These are phyloP conservation scores for Choloepus hoffmanni DNA, from an alignment of 2,113 vertebrate genomes.

Conservation along the genomic window DNA sequence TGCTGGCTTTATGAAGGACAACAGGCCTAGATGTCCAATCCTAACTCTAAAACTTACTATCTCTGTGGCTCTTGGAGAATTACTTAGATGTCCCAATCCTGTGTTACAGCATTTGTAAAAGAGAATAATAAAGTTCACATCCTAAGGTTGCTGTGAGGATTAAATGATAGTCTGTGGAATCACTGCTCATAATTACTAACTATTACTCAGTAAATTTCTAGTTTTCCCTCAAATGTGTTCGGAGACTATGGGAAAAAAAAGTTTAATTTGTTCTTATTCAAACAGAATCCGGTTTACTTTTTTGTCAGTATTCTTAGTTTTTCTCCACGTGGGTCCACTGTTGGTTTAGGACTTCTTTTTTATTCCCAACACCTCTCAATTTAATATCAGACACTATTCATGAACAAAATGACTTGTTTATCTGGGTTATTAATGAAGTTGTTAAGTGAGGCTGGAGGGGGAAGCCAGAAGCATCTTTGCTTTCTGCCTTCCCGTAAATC, in stretches of 20 bases:
- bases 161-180: neutral
- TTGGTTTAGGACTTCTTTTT: conserved; percentile 19
- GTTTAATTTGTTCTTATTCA: neutral
- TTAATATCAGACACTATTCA: conserved; percentile 70
- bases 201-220: neutral
- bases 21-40: neutral
- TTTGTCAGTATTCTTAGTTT: neutral
- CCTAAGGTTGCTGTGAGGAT: neutral
- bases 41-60: neutral
- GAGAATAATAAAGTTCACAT: neutral
- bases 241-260: neutral
- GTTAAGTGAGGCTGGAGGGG: conserved; percentile 67
- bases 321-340: neutral
- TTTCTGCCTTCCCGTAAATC: conserved; percentile 77
- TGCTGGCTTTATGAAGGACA: neutral
- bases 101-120: neutral
- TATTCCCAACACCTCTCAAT: conserved; percentile 60
- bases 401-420: conserved; percentile 73
- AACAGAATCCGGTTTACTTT: neutral
- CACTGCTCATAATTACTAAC: neutral
- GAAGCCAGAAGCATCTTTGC: conserved; percentile 38
- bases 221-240: conserved; percentile 12
- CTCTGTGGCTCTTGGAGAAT: neutral
- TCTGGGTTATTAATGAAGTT: conserved; percentile 83
- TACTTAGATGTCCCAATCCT: neutral